phyloP scores from a whole-genome alignment of 2,113 vertebrate genomes.

The Passer montanus region DNA sequence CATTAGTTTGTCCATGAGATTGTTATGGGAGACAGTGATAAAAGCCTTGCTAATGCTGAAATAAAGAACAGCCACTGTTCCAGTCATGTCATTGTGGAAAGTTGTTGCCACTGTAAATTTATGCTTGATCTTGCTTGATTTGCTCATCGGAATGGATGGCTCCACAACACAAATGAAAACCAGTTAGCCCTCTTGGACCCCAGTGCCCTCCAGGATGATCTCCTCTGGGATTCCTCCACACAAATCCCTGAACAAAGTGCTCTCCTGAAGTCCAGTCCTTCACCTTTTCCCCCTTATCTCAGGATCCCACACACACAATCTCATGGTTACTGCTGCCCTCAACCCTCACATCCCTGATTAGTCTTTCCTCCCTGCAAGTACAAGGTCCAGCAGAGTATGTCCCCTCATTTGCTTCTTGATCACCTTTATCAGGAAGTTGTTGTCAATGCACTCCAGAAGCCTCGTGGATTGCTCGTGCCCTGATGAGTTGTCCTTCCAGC shows the following conservation, averaged over 20 bases:
- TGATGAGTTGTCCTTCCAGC: not conserved
- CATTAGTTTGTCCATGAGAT: not conserved
- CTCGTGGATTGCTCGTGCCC: fast-evolving
- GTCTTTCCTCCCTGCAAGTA: not conserved
- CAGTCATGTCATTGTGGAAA: not conserved
- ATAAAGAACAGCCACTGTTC: not conserved
- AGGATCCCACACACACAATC: not conserved
- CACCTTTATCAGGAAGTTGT: not conserved
- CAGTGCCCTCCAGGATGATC: not conserved
- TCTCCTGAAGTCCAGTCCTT: not conserved
- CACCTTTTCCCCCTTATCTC: not conserved
- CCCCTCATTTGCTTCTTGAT: not conserved
- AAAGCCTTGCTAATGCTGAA: not conserved
- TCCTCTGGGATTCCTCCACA: not conserved
- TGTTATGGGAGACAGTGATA: not conserved
- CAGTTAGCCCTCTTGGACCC: not conserved
- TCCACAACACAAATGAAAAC: not conserved
- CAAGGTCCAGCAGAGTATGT: not conserved
- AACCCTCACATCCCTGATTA: not conserved
- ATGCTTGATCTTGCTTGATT: not conserved
- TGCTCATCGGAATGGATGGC: not conserved
- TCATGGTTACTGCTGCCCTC: not conserved
- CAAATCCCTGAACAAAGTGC: not conserved
- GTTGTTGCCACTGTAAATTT: not conserved
- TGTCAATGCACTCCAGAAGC: not conserved